A percentile compares a stretch with the other conserved stretches of the same genome.
These are phyloP conservation scores for Platyrinchus mystaceus DNA, from an alignment of 2,797 vertebrate species.

Conservation along the genomic window DNA sequence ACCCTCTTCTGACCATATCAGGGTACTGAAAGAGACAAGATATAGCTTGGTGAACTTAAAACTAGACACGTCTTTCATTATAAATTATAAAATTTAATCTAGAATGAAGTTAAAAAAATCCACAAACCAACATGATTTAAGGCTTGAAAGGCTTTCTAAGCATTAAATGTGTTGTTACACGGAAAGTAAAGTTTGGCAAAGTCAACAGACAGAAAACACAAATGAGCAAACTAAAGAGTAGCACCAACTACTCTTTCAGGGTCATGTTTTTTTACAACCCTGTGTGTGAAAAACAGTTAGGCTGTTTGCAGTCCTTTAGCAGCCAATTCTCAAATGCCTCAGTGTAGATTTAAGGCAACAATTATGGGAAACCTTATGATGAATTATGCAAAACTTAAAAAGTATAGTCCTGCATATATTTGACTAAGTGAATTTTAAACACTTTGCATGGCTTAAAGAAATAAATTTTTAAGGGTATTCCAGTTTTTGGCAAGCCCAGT, in stretches of 20 bases:
- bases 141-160: not conserved
- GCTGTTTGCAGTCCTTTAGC: not conserved
- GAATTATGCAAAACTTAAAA: not conserved
- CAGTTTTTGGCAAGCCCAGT: not conserved
- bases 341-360: not conserved
- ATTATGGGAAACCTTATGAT: not conserved
- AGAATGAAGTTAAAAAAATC: not conserved
- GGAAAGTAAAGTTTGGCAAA: not conserved
- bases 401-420: not conserved
- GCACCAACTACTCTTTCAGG: not conserved
- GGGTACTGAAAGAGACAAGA: not conserved
- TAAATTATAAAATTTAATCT: not conserved
- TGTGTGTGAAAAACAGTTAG: not conserved
- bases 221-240: not conserved
- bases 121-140: not conserved
- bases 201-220: not conserved
- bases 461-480: not conserved
- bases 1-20: not conserved
- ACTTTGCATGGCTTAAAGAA: not conserved
- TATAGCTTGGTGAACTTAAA: not conserved
- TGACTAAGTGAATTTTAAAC: not conserved
- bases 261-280: not conserved
- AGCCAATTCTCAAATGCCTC: not conserved
- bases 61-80: not conserved
- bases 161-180: not conserved